A percentile compares a stretch with the other conserved stretches of the same genome.
phyloP scores from a whole-genome alignment of 2,113 vertebrate genomes.

The Malurus cyaneus region DNA sequence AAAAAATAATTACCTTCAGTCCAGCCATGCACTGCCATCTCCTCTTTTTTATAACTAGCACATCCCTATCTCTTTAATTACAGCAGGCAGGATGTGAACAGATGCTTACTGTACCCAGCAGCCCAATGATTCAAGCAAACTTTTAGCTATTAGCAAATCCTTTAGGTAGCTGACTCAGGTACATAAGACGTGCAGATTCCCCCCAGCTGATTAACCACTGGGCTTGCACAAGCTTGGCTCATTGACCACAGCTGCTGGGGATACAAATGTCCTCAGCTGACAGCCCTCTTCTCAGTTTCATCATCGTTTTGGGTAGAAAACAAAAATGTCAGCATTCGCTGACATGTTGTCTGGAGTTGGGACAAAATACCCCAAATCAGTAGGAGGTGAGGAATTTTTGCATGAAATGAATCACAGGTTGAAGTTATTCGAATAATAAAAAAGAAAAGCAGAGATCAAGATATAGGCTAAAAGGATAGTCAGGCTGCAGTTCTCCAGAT shows the following conservation, averaged over 20 bases:
- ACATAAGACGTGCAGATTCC: slow-evolving; percentile 13
- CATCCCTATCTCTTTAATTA: slow-evolving; percentile 19
- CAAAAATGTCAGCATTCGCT: neutral
- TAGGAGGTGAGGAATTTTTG: neutral
- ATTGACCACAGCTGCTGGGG: slow-evolving; percentile 2
- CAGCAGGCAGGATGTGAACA: neutral
- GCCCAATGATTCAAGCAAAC: slow-evolving; percentile 6
- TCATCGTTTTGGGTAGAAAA: neutral
- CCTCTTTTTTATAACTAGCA: neutral
- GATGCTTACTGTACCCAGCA: slow-evolving; percentile 18
- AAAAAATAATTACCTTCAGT: neutral
- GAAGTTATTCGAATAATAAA: neutral
- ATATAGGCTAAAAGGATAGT: neutral
- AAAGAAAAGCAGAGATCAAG: neutral
- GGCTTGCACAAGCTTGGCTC: slow-evolving; percentile 16
- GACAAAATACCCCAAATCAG: neutral
- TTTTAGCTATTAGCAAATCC: neutral
- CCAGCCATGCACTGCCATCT: neutral
- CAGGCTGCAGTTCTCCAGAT: neutral
- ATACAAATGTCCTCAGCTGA: slow-evolving; percentile 6
- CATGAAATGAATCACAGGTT: neutral
- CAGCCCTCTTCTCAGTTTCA: neutral
- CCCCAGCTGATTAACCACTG: neutral
- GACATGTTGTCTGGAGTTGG: neutral
- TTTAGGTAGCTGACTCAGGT: slow-evolving; percentile 47